These are phyloP conservation scores for Thalassarche chlororhynchos DNA, from an alignment of 2,113 vertebrate genomes.

Conservation along the genomic window DNA sequence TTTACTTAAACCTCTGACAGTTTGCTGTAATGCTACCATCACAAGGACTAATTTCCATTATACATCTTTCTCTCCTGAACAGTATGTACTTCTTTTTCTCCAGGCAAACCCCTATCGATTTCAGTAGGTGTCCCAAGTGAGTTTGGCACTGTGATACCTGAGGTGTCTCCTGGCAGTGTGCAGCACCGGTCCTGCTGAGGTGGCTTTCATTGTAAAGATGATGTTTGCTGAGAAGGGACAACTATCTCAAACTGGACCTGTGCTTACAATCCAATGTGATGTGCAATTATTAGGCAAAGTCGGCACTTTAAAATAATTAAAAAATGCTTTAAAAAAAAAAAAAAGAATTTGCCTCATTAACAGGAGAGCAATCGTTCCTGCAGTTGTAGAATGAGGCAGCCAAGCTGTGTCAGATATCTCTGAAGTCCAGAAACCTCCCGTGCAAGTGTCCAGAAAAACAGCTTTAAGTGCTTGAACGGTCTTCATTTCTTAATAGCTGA, in stretches of 20 bases:
- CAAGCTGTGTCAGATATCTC: not conserved
- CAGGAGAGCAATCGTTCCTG: not conserved
- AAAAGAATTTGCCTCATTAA: not conserved
- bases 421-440: not conserved
- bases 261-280: not conserved
- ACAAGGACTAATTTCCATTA: not conserved
- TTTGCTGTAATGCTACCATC: not conserved
- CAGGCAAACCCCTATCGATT: not conserved
- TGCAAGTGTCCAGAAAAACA: not conserved
- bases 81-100: not conserved
- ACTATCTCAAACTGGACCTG: accelerated
- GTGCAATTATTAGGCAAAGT: not conserved
- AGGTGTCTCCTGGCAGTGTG: not conserved
- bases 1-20: not conserved
- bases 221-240: not conserved
- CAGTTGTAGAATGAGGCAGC: not conserved
- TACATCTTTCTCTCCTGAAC: not conserved
- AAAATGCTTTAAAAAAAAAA: not conserved
- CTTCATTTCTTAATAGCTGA: not conserved
- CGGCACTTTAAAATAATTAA: not conserved
- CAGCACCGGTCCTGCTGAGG: not conserved
- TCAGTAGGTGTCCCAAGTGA: not conserved
- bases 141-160: not conserved
- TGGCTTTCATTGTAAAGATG: not conserved
- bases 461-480: not conserved